Conservation (phyloP, 2,113 vertebrate species). For the Junco hyemalis region DNA sequence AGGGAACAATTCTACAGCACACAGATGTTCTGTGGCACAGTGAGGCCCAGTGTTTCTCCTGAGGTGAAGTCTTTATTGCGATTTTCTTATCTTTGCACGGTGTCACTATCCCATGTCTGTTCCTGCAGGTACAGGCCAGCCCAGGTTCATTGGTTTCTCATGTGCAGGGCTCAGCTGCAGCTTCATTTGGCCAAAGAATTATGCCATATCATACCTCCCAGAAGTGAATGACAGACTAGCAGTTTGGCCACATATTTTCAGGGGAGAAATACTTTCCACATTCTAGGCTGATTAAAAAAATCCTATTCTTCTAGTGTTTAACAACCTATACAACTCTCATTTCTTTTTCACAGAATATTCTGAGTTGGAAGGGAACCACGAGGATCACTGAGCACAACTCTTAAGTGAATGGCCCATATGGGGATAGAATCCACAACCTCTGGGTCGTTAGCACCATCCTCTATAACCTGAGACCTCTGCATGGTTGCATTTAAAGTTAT, state of each 20-base stretch:
- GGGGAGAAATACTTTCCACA: background rate
- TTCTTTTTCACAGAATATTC: background rate
- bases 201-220: background rate
- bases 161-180: background rate
- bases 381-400: background rate
- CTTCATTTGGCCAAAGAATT: background rate
- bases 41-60: background rate
- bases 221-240: background rate
- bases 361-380: background rate
- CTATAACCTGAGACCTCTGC: background rate
- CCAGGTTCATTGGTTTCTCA: background rate
- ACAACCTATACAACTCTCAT: background rate
- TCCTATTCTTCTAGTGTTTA: background rate
- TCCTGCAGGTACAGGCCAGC: background rate
- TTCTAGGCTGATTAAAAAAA: background rate
- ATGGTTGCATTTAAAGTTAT: background rate
- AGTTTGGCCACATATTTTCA: background rate
- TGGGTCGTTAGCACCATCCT: background rate
- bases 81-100: background rate
- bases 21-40: background rate
- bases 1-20: background rate
- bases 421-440: too few species aligned
- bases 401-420: too few species aligned
- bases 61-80: background rate
- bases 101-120: background rate